Evolutionary conservation across 2,113 vertebrate species (phyloP).

Genomic region (Acrocephalus arundinaceus): DNA sequence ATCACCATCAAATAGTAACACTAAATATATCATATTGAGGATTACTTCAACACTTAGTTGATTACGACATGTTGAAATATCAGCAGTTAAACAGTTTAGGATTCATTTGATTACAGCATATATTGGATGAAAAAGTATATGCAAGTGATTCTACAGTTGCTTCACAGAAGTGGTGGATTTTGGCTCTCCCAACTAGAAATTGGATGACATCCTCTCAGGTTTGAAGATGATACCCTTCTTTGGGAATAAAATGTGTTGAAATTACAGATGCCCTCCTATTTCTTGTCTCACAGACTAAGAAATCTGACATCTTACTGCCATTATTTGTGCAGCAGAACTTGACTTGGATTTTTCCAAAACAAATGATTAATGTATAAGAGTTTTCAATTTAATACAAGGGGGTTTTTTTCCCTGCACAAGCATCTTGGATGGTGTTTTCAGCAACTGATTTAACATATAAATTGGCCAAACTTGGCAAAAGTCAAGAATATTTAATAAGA

Average conservation of each 20-base stretch:
- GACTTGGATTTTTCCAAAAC: conserved; percentile 50
- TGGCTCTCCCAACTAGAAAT: neutral
- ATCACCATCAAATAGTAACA: neutral
- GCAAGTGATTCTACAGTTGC: neutral
- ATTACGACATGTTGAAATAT: neutral
- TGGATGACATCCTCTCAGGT: neutral
- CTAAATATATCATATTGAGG: neutral
- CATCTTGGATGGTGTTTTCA: conserved; percentile 71
- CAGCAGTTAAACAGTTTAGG: neutral
- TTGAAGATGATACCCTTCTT: neutral
- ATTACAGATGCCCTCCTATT: neutral
- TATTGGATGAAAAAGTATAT: conserved; percentile 29
- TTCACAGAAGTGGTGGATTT: neutral
- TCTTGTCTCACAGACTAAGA: neutral
- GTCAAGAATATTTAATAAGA: conserved; percentile 79
- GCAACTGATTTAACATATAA: conserved; percentile 80
- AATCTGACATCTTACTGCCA: neutral
- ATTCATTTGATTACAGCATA: neutral
- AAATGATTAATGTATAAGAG: conserved; percentile 71
- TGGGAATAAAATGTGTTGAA: neutral
- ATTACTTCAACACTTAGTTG: neutral
- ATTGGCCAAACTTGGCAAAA: conserved; percentile 82
- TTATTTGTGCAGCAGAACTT: conserved; percentile 50
- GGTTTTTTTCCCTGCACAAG: conserved; percentile 34
- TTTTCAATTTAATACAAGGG: conserved; percentile 52